Conservation (phyloP, 2,888 invertebrate species). For the Vannuccia rotundouncinata region DNA sequence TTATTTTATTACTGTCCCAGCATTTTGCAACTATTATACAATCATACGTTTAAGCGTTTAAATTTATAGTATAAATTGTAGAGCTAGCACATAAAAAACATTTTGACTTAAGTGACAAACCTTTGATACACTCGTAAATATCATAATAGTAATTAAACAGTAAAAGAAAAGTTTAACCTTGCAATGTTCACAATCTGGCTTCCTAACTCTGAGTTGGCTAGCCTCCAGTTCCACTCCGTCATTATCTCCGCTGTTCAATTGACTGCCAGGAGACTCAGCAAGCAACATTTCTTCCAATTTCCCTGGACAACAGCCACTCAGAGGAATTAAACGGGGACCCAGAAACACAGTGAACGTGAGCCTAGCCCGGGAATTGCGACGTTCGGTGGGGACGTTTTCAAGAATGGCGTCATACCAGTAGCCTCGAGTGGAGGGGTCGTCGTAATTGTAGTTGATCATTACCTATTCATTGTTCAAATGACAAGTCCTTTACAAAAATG, state of each 20-base stretch:
- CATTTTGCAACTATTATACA: no score
- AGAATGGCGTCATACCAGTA: constrained; percentile 62
- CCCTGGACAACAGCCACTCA: neutral
- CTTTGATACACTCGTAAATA: no score
- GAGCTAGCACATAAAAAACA: neutral
- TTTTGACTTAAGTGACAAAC: neutral
- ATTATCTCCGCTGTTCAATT: neutral
- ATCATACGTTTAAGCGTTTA: no score
- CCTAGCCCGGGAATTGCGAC: neutral
- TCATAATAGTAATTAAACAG: no score
- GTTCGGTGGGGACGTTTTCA: neutral
- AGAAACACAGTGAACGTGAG: neutral
- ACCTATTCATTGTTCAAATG: constrained; percentile 57
- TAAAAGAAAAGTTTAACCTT: no score
- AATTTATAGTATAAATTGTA: no score
- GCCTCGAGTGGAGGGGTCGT: constrained; percentile 65
- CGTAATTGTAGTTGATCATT: constrained; percentile 70
- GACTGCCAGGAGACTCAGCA: neutral
- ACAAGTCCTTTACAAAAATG: neutral
- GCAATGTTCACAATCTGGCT: constrained; percentile 62
- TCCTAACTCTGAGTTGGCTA: constrained; percentile 43
- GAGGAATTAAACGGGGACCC: neutral
- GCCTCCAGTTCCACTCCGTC: neutral
- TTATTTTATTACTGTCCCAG: neutral
- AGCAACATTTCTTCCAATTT: neutral